phyloP scores from a whole-genome alignment of 2,797 vertebrate species.

The Lacerta viridis region DNA sequence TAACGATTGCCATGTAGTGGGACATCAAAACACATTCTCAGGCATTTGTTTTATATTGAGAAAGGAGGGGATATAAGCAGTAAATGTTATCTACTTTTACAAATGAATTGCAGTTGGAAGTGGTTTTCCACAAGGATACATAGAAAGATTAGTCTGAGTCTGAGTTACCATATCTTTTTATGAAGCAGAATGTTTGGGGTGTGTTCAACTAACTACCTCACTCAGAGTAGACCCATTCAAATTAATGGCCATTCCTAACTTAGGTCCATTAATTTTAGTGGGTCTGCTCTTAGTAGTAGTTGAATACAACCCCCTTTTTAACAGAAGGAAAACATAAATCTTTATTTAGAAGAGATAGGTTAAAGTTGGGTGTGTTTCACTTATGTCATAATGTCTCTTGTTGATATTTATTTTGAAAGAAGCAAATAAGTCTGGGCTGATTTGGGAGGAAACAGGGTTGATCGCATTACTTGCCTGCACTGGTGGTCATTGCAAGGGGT shows the following conservation, averaged over 20 bases:
- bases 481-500: not conserved
- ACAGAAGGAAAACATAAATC: too few species aligned
- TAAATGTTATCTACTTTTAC: not conserved
- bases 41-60: too few species aligned
- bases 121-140: not conserved
- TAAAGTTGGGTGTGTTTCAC: not conserved
- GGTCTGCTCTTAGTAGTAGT: too few species aligned
- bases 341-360: too few species aligned
- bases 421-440: not conserved
- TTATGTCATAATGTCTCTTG: not conserved
- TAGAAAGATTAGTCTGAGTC: fast-evolving
- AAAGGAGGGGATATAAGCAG: not conserved
- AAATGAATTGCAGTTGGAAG: not conserved
- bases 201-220: too few species aligned
- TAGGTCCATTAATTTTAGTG: too few species aligned
- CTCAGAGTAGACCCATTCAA: too few species aligned
- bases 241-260: too few species aligned
- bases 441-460: not conserved
- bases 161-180: not conserved
- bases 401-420: not conserved
- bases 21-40: not conserved
- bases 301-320: too few species aligned
- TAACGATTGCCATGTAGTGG: not conserved
- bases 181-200: not conserved
- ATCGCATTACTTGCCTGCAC: not conserved